Base-by-base conservation (phyloP, 2,113 vertebrate genomes). In the Oncorhynchus nerka region DNA sequence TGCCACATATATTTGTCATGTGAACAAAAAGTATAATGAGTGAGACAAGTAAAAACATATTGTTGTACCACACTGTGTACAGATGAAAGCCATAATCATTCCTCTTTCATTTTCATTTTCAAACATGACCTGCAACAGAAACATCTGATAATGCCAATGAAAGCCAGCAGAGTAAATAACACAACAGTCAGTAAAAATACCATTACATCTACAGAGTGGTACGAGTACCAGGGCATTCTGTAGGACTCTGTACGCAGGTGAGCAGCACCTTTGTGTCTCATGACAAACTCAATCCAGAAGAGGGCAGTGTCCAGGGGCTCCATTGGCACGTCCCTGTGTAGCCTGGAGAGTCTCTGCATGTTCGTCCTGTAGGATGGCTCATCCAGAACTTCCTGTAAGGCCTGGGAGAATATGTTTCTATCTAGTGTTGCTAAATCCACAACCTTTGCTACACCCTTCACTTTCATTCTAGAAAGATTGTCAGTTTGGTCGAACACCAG, bases 291-390 rank as follows among this genome's bases (percentile, higher is more conserved):
- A 39, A 39, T 9, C 39, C 39, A 39, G 34, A 39, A 39, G 34
- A 39, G 39, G 39, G 39, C 39, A 39, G 39, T 9, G 39, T 39
- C 39, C 39, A 39, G 39, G 39, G 39, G 39, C 39, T 39, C 39
- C 39, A 39, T 9, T 39, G 39, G 39, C 39, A 39, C 39, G 8
- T 39, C 39, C 39, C 2, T 9, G 39, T 39, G 39, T 39, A 39
- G 87, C 16, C 77, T 71, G n/a, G 93, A 93, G 34, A 93, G 87
- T 65, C 73, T 91, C 83, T 92, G 88, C 89, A 94, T 93, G 85
- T 91, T 92, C 12, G 22, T 70, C 61, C 73, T 83, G 79, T 93
- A 93, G 16, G 90, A 90, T 3, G 89, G 86, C n/a, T 92, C 86
- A 34, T 77, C 77, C 22, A 93, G 70, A 28, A 94, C 87, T 57